Conservation (phyloP, 2,113 vertebrate species). For the Trachemys scripta region DNA sequence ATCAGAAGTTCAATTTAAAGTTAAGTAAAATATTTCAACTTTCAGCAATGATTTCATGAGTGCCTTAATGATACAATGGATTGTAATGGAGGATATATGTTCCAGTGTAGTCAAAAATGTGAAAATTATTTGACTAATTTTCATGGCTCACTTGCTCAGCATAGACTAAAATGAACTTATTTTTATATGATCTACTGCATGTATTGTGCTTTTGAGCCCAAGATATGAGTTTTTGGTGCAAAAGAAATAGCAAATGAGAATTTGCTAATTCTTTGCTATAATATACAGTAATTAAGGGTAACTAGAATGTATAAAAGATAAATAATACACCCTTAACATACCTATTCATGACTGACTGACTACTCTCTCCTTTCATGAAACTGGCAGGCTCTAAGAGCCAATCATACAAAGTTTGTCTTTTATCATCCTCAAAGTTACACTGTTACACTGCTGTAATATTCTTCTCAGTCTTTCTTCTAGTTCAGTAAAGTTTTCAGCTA, state of each 20-base stretch:
- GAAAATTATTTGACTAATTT: not conserved
- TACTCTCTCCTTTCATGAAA: not conserved
- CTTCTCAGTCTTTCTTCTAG: not conserved
- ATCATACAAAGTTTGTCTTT: not conserved
- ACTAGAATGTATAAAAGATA: not conserved
- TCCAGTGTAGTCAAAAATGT: not conserved
- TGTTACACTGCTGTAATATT: not conserved
- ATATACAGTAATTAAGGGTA: not conserved
- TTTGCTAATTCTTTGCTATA: not conserved
- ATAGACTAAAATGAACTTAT: not conserved
- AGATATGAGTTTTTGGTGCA: not conserved
- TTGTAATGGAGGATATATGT: not conserved
- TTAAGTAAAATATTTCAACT: not conserved
- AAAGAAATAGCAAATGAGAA: not conserved
- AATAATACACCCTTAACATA: not conserved
- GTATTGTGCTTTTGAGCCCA: not conserved
- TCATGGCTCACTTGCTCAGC: not conserved
- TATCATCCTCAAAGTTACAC: not conserved
- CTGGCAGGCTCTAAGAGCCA: not conserved
- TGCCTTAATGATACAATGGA: constrained; percentile 5
- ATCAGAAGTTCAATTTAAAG: not conserved
- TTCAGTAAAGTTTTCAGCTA: not conserved
- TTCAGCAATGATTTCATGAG: not conserved
- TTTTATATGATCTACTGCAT: not conserved
- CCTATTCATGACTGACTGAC: not conserved